A percentile compares a stretch with the other conserved stretches of the same genome.
Conservation (phyloP, 2,113 vertebrate species). For the Guaruba guarouba region DNA sequence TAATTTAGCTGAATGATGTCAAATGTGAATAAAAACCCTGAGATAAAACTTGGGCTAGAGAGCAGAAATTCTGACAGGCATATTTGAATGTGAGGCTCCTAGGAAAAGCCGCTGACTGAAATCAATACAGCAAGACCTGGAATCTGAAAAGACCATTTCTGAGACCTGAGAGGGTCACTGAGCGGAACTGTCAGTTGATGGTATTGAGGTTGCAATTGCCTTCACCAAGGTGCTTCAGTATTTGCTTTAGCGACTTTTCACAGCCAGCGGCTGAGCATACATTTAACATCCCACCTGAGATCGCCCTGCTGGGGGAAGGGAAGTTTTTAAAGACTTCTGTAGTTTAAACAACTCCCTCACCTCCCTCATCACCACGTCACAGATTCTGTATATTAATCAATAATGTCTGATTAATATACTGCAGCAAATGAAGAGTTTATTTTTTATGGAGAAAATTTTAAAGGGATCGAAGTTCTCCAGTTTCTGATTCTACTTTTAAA, state of each 20-base stretch:
- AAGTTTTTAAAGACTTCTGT: background rate
- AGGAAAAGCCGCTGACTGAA: conserved; percentile 82
- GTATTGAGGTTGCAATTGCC: conserved; percentile 70
- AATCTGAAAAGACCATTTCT: conserved; percentile 77
- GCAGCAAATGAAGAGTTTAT: conserved; percentile 33
- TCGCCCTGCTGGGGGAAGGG: background rate
- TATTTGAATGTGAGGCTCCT: conserved; percentile 69
- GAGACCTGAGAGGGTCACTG: conserved; percentile 77
- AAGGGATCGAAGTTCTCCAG: background rate
- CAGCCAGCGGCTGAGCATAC: conserved; percentile 65
- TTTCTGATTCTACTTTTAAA: conserved; percentile 27
- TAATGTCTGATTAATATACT: conserved; percentile 35
- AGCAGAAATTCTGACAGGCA: conserved; percentile 60
- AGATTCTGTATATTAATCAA: conserved; percentile 21
- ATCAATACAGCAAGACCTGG: conserved; percentile 77
- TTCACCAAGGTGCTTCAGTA: conserved; percentile 70
- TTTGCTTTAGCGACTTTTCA: conserved; percentile 80
- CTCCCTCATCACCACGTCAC: background rate
- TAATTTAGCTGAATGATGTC: conserved; percentile 43
- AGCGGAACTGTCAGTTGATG: conserved; percentile 66
- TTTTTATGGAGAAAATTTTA: background rate
- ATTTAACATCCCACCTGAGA: conserved; percentile 63
- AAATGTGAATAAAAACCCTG: conserved; percentile 62
- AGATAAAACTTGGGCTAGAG: conserved; percentile 48
- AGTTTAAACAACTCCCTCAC: background rate